phyloP scores from a whole-genome alignment of 2,113 vertebrate species.

The Phrynosoma blainvillii region DNA sequence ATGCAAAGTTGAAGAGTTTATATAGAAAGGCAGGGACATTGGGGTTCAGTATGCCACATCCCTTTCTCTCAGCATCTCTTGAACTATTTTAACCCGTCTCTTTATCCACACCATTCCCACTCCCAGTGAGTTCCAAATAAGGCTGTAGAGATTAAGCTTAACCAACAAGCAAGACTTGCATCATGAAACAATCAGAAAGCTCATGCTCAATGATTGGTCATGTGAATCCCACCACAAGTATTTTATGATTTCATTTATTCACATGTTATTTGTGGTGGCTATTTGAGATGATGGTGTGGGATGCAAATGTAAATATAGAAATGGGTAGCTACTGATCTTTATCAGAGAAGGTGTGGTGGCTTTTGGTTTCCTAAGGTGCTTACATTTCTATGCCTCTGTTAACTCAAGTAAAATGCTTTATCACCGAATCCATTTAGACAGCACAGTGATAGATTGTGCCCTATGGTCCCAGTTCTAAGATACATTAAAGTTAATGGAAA shows the following conservation, averaged over 20 bases:
- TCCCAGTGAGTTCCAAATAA: background rate
- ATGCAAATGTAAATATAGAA: background rate
- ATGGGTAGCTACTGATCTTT: background rate
- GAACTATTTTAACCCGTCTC: background rate
- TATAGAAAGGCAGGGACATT: background rate
- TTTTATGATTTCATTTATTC: background rate
- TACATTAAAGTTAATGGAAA: slow-evolving; percentile 18
- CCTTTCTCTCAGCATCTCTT: no score
- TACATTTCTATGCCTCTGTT: background rate
- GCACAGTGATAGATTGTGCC: background rate
- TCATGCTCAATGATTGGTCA: background rate
- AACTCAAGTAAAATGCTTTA: background rate
- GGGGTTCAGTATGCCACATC: background rate
- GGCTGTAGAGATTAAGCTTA: background rate
- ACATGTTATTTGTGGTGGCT: background rate
- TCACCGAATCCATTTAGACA: background rate
- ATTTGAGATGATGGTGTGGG: background rate
- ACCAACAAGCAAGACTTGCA: no score
- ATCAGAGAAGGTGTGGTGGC: background rate
- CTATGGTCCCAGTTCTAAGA: background rate
- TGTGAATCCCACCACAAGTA: background rate
- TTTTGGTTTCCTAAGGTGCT: no score
- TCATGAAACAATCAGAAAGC: background rate
- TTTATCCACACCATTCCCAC: no score
- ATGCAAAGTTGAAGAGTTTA: background rate